phyloP scores from a whole-genome alignment of 2,113 vertebrate species.

The Mystacornis crossleyi region DNA sequence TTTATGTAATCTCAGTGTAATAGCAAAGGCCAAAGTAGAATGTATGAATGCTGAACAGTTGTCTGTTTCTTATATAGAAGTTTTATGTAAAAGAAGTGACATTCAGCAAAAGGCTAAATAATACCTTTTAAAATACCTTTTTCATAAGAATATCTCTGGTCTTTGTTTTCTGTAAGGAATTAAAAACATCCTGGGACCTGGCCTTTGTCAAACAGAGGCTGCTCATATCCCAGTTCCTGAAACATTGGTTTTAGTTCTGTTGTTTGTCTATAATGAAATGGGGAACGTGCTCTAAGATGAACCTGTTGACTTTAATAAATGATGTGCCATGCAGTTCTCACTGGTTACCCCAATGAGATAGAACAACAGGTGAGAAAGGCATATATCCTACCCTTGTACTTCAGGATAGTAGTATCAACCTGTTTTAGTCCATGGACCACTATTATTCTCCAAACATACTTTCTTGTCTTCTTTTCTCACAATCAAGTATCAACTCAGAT shows the following conservation, averaged over 20 bases:
- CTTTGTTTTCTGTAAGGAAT: not conserved
- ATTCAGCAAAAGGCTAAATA: not conserved
- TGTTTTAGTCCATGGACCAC: not conserved
- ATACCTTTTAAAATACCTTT: not conserved
- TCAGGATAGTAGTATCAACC: not conserved
- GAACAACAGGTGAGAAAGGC: not conserved
- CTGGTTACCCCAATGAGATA: not conserved
- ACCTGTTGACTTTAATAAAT: not conserved
- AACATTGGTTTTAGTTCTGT: not conserved
- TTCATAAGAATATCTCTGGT: not conserved
- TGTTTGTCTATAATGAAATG: not conserved
- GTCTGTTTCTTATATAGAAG: not conserved
- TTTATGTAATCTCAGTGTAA: not conserved
- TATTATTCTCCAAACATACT: not conserved
- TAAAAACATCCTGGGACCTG: not conserved
- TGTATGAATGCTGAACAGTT: not conserved
- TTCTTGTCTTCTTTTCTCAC: not conserved
- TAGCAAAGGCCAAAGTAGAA: not conserved
- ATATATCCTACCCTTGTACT: not conserved
- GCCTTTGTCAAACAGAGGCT: not conserved
- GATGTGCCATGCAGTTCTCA: not conserved
- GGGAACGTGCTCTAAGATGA: not conserved
- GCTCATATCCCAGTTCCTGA: not conserved
- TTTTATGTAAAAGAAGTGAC: not conserved
- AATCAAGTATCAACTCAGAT: not conserved